phyloP scores from a whole-genome alignment of 2,888 invertebrate species.

The Andrena minutula region DNA sequence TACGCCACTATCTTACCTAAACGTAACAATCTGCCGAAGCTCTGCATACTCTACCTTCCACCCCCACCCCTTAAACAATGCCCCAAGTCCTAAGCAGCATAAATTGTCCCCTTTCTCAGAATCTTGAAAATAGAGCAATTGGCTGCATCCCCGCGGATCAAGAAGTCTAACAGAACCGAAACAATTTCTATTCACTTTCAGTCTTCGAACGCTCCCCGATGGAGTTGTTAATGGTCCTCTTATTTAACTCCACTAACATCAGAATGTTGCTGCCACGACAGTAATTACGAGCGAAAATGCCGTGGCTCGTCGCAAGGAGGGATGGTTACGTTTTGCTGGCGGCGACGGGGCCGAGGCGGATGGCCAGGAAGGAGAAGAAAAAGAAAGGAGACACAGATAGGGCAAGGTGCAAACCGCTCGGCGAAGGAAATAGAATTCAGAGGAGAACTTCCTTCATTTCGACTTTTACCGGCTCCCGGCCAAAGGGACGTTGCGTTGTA shows the following conservation, averaged over 20 bases:
- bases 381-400: conserved; percentile 51
- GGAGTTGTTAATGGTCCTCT: background rate
- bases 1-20: no score
- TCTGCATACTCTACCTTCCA: background rate
- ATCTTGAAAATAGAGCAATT: background rate
- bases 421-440: conserved; percentile 70
- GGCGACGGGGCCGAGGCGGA: background rate
- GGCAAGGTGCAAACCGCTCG: conserved; percentile 52
- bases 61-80: background rate
- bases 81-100: background rate
- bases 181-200: background rate
- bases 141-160: background rate
- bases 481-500: conserved; percentile 58
- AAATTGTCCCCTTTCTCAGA: background rate
- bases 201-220: background rate
- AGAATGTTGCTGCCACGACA: background rate
- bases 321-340: conserved; percentile 24
- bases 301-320: conserved; percentile 26
- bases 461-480: conserved; percentile 59
- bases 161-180: background rate
- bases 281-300: conserved; percentile 41
- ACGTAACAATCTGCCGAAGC: no score
- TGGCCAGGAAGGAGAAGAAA: background rate
- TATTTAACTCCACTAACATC: background rate
- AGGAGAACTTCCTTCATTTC: conserved; percentile 70